phyloP scores from a whole-genome alignment of 2,113 vertebrate genomes.

The Oreocharis arfaki region DNA sequence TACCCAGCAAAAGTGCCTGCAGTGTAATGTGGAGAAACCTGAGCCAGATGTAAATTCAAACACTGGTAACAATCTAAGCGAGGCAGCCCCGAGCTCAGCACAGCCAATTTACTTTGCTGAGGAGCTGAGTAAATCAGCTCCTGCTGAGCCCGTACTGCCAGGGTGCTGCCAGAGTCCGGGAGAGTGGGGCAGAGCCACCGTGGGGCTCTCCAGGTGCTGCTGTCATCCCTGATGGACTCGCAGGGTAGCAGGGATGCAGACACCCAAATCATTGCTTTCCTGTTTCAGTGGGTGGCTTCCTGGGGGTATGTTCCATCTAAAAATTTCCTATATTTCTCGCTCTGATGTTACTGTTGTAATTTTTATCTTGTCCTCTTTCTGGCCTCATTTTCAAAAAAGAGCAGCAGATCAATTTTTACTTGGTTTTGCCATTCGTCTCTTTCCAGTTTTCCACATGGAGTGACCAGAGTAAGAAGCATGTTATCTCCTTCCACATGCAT shows the following conservation, averaged over 20 bases:
- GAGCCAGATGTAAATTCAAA: neutral
- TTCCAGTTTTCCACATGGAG: neutral
- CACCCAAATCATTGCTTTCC: neutral
- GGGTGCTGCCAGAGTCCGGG: neutral
- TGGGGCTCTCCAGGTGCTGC: neutral
- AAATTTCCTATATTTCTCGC: neutral
- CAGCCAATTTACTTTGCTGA: constrained; percentile 13
- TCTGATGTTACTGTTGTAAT: neutral
- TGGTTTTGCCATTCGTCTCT: neutral
- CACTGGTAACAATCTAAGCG: neutral
- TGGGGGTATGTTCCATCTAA: neutral
- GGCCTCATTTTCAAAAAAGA: neutral
- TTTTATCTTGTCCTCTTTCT: neutral
- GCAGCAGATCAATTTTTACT: neutral
- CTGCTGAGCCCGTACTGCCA: neutral
- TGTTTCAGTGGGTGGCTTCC: neutral
- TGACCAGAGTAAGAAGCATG: neutral
- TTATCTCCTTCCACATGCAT: neutral
- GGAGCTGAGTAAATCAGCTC: constrained; percentile 13
- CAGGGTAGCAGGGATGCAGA: accelerated
- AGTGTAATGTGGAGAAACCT: neutral
- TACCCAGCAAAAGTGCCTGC: neutral
- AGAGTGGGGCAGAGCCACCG: neutral
- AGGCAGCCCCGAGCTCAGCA: neutral
- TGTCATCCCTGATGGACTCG: neutral